phyloP scores from a whole-genome alignment of 2,888 invertebrate species.

The Bugula neritina region DNA sequence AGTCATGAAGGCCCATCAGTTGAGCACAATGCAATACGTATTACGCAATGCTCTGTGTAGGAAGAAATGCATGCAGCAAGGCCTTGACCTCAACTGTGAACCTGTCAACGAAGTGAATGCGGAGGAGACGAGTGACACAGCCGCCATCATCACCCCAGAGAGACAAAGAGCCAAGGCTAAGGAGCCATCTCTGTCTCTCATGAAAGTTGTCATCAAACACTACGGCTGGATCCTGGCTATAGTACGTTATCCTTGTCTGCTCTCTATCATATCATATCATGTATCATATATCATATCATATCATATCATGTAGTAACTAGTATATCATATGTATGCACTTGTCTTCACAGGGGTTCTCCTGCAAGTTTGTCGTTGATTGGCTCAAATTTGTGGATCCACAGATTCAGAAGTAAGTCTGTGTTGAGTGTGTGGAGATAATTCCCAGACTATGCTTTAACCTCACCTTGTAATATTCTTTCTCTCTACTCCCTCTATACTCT shows the following conservation, averaged over 20 bases:
- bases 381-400: conserved; percentile 33
- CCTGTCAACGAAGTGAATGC: background rate
- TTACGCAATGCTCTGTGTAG: too few relatives aligned
- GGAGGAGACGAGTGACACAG: background rate
- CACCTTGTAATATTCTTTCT: background rate
- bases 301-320: too few relatives aligned
- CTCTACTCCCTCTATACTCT: background rate
- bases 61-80: background rate
- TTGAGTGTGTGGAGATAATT: too few relatives aligned
- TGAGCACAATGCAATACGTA: too few relatives aligned
- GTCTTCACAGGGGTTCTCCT: conserved; percentile 24
- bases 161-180: background rate
- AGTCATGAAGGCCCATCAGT: too few relatives aligned
- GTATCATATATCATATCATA: too few relatives aligned
- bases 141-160: background rate
- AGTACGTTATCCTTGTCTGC: background rate
- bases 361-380: conserved; percentile 33
- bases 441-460: background rate
- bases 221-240: conserved; percentile 14
- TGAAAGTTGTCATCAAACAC: conserved; percentile 4
- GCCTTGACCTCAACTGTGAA: background rate
- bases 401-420: conserved; percentile 32
- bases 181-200: conserved; percentile 23
- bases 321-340: too few relatives aligned
- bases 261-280: too few relatives aligned